Evolutionary conservation across 2,888 invertebrate species (phyloP).

Genomic region (Apodemia duryi): DNA sequence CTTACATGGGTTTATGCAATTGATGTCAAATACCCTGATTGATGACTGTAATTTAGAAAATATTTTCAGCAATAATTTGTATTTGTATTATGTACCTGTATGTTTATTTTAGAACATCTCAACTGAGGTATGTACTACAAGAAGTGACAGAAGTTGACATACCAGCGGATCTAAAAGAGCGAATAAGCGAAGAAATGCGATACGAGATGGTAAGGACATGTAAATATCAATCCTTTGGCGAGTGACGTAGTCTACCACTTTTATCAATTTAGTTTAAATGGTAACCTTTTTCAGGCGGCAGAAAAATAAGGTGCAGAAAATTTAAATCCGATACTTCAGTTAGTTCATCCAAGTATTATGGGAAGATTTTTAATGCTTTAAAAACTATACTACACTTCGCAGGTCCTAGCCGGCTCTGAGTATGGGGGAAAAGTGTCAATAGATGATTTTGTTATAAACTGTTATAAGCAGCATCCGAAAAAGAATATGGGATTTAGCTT

Average conservation of each 20-base stretch:
- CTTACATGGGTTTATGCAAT: too few species aligned
- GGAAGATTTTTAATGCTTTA: conserved; percentile 71
- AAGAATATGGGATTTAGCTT: too few species aligned
- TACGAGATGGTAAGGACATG: conserved; percentile 89
- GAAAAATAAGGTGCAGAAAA: conserved; percentile 74
- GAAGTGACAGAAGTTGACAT: conserved; percentile 95
- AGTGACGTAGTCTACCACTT: neutral
- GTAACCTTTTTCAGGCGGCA: conserved; percentile 60
- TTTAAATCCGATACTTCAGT: conserved; percentile 69
- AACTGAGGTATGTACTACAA: conserved; percentile 90
- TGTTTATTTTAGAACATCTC: conserved; percentile 83
- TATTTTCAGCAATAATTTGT: neutral
- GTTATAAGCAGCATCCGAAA: neutral
- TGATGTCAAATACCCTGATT: too few species aligned
- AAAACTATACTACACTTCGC: conserved; percentile 75
- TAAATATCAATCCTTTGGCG: conserved; percentile 59
- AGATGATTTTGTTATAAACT: neutral
- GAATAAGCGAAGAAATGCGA: conserved; percentile 94
- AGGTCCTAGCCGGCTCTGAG: conserved; percentile 69
- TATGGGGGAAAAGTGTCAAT: conserved; percentile 60
- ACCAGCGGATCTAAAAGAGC: conserved; percentile 91
- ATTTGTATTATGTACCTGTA: too few species aligned
- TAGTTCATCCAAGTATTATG: conserved; percentile 64
- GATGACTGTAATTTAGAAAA: neutral
- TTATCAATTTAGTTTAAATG: neutral